A percentile compares a stretch with the other conserved stretches of the same genome.
Conservation (phyloP, 2,888 invertebrate genomes). For the Hedya salicella region DNA sequence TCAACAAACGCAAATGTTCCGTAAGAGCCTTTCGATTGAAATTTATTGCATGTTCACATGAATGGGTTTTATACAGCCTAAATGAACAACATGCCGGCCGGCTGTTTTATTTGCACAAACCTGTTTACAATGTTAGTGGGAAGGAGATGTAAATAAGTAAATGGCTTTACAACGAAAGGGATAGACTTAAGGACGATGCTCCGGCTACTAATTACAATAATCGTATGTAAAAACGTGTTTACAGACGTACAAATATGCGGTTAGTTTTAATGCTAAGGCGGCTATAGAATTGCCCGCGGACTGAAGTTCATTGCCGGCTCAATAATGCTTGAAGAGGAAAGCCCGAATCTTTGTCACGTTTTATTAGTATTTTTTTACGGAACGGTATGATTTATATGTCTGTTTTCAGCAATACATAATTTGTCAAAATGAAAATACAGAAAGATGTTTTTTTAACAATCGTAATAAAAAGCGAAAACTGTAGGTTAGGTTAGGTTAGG, state of each 20-base stretch:
- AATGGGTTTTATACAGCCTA: conserved; percentile 60
- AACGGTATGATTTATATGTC: too few relatives aligned
- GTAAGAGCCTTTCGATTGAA: conserved; percentile 18
- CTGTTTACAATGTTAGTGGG: conserved; percentile 48
- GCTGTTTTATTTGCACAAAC: conserved; percentile 65
- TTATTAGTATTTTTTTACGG: too few relatives aligned
- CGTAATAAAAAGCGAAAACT: too few relatives aligned
- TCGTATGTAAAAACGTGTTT: conserved; percentile 30
- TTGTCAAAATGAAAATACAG: too few relatives aligned
- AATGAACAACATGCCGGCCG: conserved; percentile 55
- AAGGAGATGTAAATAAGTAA: conserved; percentile 18
- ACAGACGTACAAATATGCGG: conserved; percentile 26
- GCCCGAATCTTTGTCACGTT: too few relatives aligned
- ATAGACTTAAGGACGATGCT: conserved; percentile 26
- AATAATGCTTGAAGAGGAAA: too few relatives aligned
- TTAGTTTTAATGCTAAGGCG: conserved; percentile 14
- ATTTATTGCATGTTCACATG: conserved; percentile 55
- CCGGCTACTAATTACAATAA: conserved; percentile 25
- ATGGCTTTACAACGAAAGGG: conserved; percentile 14
- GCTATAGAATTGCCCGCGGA: not conserved
- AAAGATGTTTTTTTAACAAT: too few relatives aligned
- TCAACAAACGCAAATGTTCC: conserved; percentile 12
- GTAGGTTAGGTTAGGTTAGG: too few relatives aligned
- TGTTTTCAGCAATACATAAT: too few relatives aligned
- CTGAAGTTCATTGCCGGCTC: not conserved